Evolutionary conservation across 1,140 invertebrate species (phyloP), one percentile per base, ranked within the genome.

Genomic region (Antheraea pernyi): DNA sequence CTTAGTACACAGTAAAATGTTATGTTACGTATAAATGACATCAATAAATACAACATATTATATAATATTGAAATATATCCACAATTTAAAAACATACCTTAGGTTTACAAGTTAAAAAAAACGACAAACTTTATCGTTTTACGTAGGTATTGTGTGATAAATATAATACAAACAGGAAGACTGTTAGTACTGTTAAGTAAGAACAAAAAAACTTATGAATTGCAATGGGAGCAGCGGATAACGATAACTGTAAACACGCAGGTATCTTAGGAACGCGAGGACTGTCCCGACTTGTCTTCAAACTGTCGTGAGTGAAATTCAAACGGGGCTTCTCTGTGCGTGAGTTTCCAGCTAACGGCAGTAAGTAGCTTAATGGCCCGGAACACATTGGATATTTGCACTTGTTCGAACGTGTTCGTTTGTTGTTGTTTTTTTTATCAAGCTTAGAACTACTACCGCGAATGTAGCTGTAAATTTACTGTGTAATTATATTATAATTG

Each of bases 361-460:
- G 72, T 77, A 80, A 76, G 77, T 73, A 78, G 77, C 78, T 83
- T 82, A 80, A 83, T 84, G 78, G 77, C 71, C 66, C 69, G 75
- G 75, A 80, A 78, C 75, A 76, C 80, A 82, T 82, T 79, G 79
- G 73, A 75, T 82, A 84, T 86, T 84, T 83, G 74, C 77, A 79
- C 81, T 78, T 65, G 58, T 67, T 63, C 63, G 59, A 69, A 66
- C 73, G 53, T 53, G 64, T 67, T 67, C 36, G 19, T 61, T 68
- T 64, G 61, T 42, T 64, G 59, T 30, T 70, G 22, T 70, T 74
- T 71, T 74, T 74, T 71, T 37, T 46, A 69, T 30, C 22, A 42
- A 53, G 48, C 16, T 16, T 30, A 62, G 19, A 59, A 19, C 36
- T 61, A 59, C 16, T 19, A 74, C 62, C 66, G 22, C 65, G 42